Conservation (phyloP, 2,888 invertebrate species). For the Lepidochrysops patricia region DNA sequence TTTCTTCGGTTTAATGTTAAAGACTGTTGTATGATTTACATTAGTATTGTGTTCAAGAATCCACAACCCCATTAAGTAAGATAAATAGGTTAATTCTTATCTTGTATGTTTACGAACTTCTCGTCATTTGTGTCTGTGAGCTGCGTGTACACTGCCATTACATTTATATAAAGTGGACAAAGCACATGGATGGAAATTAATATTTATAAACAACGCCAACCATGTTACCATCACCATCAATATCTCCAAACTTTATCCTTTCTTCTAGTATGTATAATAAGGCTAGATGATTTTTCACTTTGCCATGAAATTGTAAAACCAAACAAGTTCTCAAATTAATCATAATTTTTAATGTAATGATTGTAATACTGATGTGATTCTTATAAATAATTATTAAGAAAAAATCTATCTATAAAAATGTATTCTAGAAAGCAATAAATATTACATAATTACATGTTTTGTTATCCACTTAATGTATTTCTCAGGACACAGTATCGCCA, state of each 20-base stretch:
- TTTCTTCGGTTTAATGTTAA: constrained; percentile 63
- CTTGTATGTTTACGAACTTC: not conserved
- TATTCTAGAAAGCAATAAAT: too few species aligned
- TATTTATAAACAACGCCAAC: not conserved
- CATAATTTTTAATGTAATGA: too few species aligned
- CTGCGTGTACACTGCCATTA: not conserved
- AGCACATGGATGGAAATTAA: not conserved
- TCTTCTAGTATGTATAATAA: not conserved
- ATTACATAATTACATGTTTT: too few species aligned
- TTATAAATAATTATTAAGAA: too few species aligned
- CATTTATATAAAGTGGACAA: not conserved
- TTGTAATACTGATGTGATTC: too few species aligned
- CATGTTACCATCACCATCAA: not conserved
- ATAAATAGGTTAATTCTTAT: not conserved
- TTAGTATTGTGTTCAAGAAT: constrained; percentile 22
- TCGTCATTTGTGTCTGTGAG: not conserved
- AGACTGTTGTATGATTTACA: constrained; percentile 50
- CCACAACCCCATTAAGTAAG: not conserved
- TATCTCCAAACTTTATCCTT: not conserved
- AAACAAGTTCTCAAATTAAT: not conserved
- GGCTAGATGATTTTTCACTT: not conserved
- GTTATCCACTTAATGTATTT: too few species aligned
- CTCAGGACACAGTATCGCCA: too few species aligned
- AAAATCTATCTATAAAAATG: too few species aligned
- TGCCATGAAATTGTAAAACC: not conserved